Evolutionary conservation across 2,113 vertebrate species (phyloP).

Genomic region (Gadus chalcogrammus): DNA sequence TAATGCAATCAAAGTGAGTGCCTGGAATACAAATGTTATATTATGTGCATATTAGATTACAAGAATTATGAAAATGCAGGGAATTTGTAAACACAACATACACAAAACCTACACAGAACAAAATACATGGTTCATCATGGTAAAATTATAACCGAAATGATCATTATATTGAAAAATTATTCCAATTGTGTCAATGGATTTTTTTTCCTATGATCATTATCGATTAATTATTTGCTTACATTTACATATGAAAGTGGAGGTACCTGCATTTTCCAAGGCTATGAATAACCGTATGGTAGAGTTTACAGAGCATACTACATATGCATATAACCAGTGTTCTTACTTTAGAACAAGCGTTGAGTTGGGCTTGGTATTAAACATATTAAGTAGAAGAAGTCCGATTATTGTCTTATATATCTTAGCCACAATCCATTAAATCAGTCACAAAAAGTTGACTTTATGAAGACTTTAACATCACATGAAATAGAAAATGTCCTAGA

Average conservation of each 20-base stretch:
- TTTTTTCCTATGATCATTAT: neutral
- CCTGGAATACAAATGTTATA: slow-evolving; percentile 75
- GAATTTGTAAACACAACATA: slow-evolving; percentile 76
- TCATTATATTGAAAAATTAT: slow-evolving; percentile 25
- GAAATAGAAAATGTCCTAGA: too few species aligned
- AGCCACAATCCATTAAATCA: neutral
- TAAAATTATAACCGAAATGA: slow-evolving; percentile 33
- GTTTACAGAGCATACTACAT: slow-evolving; percentile 74
- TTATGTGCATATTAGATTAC: slow-evolving; percentile 64
- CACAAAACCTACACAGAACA: slow-evolving; percentile 55
- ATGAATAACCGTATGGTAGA: slow-evolving; percentile 40
- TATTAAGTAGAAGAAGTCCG: slow-evolving; percentile 51
- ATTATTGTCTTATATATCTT: slow-evolving; percentile 50
- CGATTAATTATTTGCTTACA: neutral
- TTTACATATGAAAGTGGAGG: too few species aligned
- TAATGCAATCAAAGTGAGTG: slow-evolving; percentile 85
- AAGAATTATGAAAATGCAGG: slow-evolving; percentile 75
- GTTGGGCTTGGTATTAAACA: slow-evolving; percentile 40
- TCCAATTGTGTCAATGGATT: too few species aligned
- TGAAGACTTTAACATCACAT: neutral
- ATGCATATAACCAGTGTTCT: slow-evolving; percentile 69
- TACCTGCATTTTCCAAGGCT: slow-evolving; percentile 42
- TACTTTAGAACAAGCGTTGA: slow-evolving; percentile 58
- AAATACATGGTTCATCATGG: neutral
- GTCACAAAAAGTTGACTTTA: neutral